Base-by-base conservation (phyloP, 2,113 vertebrate genomes). In the Ranitomeya variabilis region DNA sequence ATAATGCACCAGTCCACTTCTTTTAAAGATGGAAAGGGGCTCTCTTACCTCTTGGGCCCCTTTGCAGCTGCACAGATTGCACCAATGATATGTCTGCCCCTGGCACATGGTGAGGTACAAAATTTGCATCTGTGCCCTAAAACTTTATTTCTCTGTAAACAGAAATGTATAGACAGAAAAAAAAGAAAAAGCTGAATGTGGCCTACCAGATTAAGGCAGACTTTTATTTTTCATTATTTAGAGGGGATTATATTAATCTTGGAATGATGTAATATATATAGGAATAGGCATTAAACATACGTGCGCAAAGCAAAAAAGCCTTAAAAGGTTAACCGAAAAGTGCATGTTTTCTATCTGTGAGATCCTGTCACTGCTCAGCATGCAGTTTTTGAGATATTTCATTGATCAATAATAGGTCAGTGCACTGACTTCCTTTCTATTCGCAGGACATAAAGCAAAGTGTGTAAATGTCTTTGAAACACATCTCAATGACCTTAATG, bases 381-480 rank as follows among this genome's bases (percentile, higher is more conserved):
- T 9, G 73, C 73, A 76, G 73, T 76, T 76, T 76, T 76, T 76
- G 37, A 52, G 73, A 52, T 45, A 74, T 74, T 74, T 74, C 71
- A 45, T 21, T 76, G 73, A 76, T 76, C 73, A 76, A 76, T 76
- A 76, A 76, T 7, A 76, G 73, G 73, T 76, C 73, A 76, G 73
- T 52, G 73, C 73, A 51, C 73, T 15, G 73, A 52, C 73, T 76
- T 76, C 73, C 73, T 51, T 76, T 76, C 73, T 76, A 76, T 76
- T 76, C 73, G 21, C 73, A 76, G 73, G 52, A 76, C 73, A 76
- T 52, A 76, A 76, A 76, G 73, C 45, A 76, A 21, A 76, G 73
- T 76, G 73, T 76, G 73, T 76, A 76, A 76, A 76, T 76, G 73
- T 52, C 73, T 76, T 76, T 76, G 73, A 76, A 52, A 76, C 73